A percentile compares a stretch with the other conserved stretches of the same genome.
Evolutionary conservation across 2,888 invertebrate genomes (phyloP).

Genomic region (Azorinus chamasolen): DNA sequence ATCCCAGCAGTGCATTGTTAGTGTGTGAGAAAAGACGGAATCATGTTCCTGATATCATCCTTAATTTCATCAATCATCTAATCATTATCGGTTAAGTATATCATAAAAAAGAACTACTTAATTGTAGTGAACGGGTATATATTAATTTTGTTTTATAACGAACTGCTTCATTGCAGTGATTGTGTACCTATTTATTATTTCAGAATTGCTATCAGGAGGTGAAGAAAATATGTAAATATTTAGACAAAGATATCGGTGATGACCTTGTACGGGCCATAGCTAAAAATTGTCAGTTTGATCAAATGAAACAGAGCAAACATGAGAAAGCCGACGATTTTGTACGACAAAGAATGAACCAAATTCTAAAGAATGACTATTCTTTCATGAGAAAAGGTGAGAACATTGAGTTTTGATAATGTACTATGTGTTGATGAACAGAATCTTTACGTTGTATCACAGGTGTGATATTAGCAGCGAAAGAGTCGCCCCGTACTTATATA

Average conservation of each 20-base stretch:
- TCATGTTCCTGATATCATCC: no score
- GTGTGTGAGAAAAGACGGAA: no score
- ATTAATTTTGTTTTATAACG: no score
- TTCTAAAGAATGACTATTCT: conserved; percentile 8
- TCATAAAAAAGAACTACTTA: no score
- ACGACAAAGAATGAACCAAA: background rate
- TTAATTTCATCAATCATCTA: background rate
- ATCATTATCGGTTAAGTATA: background rate
- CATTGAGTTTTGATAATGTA: no score
- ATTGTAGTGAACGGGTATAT: no score
- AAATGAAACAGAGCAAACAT: conserved; percentile 20
- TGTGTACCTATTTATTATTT: background rate
- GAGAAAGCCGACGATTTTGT: conserved; percentile 4
- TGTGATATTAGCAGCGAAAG: no score
- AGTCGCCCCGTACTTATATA: no score
- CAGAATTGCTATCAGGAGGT: conserved; percentile 30
- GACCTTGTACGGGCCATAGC: conserved; percentile 16
- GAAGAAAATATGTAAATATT: conserved; percentile 22
- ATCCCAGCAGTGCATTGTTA: no score
- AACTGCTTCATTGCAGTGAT: background rate
- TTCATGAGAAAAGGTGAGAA: conserved; percentile 29
- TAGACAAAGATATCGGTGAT: conserved; percentile 3
- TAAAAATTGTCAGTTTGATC: conserved; percentile 18
- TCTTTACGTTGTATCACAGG: no score
- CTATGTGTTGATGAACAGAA: no score